Conservation (phyloP, 2,888 invertebrate genomes). For the Mythimna albipuncta region DNA sequence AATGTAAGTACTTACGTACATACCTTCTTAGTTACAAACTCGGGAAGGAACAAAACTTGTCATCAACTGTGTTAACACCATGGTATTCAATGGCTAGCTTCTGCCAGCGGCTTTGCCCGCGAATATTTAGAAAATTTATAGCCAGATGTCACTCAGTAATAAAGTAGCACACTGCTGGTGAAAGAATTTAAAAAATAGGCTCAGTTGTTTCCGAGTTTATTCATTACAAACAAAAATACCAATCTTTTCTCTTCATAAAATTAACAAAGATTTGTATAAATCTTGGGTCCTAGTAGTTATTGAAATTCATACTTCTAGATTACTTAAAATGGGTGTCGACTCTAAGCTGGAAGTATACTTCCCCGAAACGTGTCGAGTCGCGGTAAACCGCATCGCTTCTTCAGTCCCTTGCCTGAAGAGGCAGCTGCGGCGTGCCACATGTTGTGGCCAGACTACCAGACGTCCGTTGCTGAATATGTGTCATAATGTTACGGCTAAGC, state of each 20-base stretch:
- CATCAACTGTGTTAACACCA: background rate
- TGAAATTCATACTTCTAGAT: background rate
- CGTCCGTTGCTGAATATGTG: background rate
- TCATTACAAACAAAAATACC: too few species aligned
- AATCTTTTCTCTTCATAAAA: too few species aligned
- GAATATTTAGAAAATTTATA: too few species aligned
- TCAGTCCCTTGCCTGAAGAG: background rate
- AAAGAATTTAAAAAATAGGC: too few species aligned
- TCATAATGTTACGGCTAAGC: background rate
- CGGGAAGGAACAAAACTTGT: background rate
- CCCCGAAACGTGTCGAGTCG: background rate
- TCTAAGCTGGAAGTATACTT: background rate
- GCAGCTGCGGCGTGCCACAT: slow-evolving; percentile 11
- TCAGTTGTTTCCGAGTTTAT: too few species aligned
- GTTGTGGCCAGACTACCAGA: background rate
- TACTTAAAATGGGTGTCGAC: too few species aligned
- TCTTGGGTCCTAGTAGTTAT: background rate
- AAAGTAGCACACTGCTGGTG: too few species aligned
- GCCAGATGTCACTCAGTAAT: too few species aligned
- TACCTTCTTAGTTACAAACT: background rate
- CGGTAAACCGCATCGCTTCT: slow-evolving; percentile 6
- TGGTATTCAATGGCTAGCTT: too few species aligned
- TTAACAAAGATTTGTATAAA: too few species aligned
- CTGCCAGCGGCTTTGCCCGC: too few species aligned
- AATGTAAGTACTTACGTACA: background rate